These are phyloP conservation scores for Cebidichthys violaceus DNA, from an alignment of 2,113 vertebrate species.

Conservation along the genomic window DNA sequence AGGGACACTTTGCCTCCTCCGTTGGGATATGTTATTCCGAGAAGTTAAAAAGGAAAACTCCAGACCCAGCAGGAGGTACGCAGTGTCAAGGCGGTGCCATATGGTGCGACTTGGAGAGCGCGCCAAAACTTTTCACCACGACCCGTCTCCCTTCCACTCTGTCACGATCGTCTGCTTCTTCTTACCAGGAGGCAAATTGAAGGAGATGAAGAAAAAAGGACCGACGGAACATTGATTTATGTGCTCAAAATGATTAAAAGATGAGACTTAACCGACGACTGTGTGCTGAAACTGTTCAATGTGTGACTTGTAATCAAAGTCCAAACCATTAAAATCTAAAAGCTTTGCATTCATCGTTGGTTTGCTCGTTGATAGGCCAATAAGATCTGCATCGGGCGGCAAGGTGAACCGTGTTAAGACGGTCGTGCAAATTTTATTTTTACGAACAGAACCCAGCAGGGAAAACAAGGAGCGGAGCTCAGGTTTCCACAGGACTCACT, in stretches of 20 bases:
- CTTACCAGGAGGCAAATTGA: conserved; percentile 43
- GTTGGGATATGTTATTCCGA: conserved; percentile 51
- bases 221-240: conserved; percentile 37
- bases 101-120: conserved; percentile 42
- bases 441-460: conserved; percentile 12
- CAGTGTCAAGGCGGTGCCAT: conserved; percentile 55
- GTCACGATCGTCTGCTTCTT: conserved; percentile 42
- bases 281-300: conserved; percentile 36
- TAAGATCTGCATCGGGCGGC: conserved; percentile 32
- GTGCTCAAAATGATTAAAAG: conserved; percentile 32
- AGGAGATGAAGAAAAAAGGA: conserved; percentile 34
- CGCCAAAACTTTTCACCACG: conserved; percentile 59
- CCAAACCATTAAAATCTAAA: conserved; percentile 29
- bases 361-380: conserved; percentile 13
- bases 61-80: conserved; percentile 54
- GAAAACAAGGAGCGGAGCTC: background rate
- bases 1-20: conserved; percentile 62
- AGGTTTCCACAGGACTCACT: background rate
- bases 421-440: conserved; percentile 35
- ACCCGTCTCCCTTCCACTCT: conserved; percentile 46
- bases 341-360: conserved; percentile 51
- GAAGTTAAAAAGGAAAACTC: conserved; percentile 51
- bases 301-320: conserved; percentile 47
- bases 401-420: conserved; percentile 13
- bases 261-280: conserved; percentile 49